Evolutionary conservation across 1,140 invertebrate species (phyloP).

Genomic region (Formica selysi): DNA sequence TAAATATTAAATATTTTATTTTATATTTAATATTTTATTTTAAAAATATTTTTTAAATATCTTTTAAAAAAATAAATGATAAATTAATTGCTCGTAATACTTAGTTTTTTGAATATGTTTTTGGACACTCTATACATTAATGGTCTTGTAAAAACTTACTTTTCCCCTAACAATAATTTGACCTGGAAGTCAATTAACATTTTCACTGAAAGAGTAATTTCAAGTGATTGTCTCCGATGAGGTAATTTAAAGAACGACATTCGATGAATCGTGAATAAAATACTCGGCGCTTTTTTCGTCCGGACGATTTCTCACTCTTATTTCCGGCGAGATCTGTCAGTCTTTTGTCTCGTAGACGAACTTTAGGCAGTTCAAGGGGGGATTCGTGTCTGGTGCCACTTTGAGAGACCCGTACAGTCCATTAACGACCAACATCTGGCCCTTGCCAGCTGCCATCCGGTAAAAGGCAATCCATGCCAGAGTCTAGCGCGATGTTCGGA

Average conservation of each 20-base stretch:
- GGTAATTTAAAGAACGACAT: not conserved
- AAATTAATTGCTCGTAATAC: no score
- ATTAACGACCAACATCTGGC: slow-evolving; percentile 73
- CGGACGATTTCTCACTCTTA: slow-evolving; percentile 18
- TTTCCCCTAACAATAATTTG: not conserved
- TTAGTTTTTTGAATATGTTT: no score
- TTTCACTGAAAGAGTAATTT: not conserved
- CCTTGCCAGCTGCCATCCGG: slow-evolving; percentile 71
- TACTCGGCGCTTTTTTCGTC: not conserved
- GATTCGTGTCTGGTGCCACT: slow-evolving; percentile 50
- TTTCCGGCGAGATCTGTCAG: slow-evolving; percentile 21
- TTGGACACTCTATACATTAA: not conserved
- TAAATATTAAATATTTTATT: no score
- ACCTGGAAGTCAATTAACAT: not conserved
- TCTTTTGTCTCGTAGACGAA: slow-evolving; percentile 41
- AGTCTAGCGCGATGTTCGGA: slow-evolving; percentile 10
- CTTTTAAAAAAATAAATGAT: no score
- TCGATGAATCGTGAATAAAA: slow-evolving; percentile 18
- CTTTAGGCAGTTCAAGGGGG: slow-evolving; percentile 15
- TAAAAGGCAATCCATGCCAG: slow-evolving; percentile 55
- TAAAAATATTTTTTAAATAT: no score
- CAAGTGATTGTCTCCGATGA: not conserved
- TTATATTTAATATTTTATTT: no score
- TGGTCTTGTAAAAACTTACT: not conserved
- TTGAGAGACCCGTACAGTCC: slow-evolving; percentile 14